Evolutionary conservation across 2,113 vertebrate species (phyloP).

Genomic region (Formicarius rufipectus): DNA sequence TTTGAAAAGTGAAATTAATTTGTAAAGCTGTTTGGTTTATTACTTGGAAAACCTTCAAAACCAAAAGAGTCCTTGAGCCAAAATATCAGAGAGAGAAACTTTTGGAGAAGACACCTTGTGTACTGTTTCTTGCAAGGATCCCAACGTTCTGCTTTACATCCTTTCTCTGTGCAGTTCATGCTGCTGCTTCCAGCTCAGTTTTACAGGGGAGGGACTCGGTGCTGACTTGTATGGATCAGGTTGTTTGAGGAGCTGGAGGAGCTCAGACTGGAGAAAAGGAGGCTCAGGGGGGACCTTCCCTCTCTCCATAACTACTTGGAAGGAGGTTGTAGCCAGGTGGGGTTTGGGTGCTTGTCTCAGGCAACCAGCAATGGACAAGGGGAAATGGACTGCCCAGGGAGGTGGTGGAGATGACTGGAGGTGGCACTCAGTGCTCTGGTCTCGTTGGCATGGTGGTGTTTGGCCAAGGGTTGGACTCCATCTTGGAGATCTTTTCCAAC

Average conservation of each 20-base stretch:
- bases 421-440: not conserved
- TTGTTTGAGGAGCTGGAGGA: not conserved
- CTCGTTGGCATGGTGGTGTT: not conserved
- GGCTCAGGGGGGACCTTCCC: not conserved
- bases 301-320: not conserved
- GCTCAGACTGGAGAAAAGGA: not conserved
- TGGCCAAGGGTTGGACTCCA: not conserved
- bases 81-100: not conserved
- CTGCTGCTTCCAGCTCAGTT: not conserved
- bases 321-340: too few species aligned
- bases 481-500: not conserved
- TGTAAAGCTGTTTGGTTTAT: not conserved
- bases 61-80: not conserved
- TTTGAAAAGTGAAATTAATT: not conserved
- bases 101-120: not conserved
- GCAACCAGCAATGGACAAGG: too few species aligned
- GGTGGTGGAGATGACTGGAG: not conserved
- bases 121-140: not conserved
- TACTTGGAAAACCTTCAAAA: not conserved
- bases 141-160: not conserved
- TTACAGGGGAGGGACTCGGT: not conserved
- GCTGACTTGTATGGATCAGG: not conserved
- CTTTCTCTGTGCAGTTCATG: not conserved
- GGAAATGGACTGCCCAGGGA: not conserved
- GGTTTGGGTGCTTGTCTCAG: not conserved